Evolutionary conservation across 1,140 invertebrate species (phyloP), one percentile per base, ranked within the genome.

Genomic region (Alviniconcha marisindica): DNA sequence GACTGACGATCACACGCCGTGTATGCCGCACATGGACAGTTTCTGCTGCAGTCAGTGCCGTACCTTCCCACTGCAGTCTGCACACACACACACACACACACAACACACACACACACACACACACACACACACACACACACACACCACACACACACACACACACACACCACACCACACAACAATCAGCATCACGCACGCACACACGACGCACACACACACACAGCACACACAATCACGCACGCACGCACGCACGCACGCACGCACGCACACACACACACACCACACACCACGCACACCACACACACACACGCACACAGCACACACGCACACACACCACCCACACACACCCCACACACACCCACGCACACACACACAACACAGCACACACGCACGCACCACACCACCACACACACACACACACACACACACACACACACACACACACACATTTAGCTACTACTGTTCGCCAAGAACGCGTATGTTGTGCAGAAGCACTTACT

Each of bases 1-100:
- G 94, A 95, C 42, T 94, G 94, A 7, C 96, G 95, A 93, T 93
- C 89, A 86, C 94, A 94, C 48, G 81, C 40, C 51, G 84, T 87
- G 31, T 83, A 85, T 79, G 87, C 86, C 28, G 73, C 63, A 86
- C 89, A 90, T 0, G 79, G 85, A 74, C 91, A 92, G 5, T 44
- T 71, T 33, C 84, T 54, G 12, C 33, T 69, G 81, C 91, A 92
- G 54, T 86, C 86, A 3, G 60, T 78, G 24, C 91, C 91, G 83
- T 83, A 91, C 44, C 79, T 81, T 31, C 88, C 88, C n/a, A 77
- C 60, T 0, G 83, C 88, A 89, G 1, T 54, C 89, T 89, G 78
- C 28, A 84, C 14, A 66, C 66, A 76, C 40, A 51, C 42, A 76
- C 73, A 76, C 73, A 48, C 5, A 48, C 44, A 76, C 5, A 5